These are phyloP conservation scores for Glandiceps talaboti DNA, from an alignment of 53 echinoderm and acorn worm genomes.

Conservation along the genomic window DNA sequence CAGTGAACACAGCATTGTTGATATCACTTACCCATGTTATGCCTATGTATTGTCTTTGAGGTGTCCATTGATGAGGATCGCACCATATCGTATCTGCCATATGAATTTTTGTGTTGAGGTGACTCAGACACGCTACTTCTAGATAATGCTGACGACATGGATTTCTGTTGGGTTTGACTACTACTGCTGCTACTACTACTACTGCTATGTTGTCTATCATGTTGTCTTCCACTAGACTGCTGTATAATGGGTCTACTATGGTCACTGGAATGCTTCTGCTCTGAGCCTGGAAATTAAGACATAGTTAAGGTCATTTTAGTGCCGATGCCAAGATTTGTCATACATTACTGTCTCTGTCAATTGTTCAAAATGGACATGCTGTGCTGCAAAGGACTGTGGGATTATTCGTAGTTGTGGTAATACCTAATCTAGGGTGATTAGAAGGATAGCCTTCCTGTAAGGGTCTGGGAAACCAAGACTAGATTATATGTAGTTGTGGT, in stretches of 20 bases:
- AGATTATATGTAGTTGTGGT: too few relatives aligned
- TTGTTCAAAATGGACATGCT: too few relatives aligned
- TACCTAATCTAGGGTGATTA: too few relatives aligned
- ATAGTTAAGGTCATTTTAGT: too few relatives aligned
- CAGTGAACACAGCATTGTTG: too few relatives aligned
- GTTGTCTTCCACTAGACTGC: conserved; percentile 25
- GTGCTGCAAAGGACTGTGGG: too few relatives aligned
- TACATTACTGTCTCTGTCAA: too few relatives aligned
- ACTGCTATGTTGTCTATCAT: background rate
- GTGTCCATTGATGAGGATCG: background rate
- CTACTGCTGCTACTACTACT: background rate
- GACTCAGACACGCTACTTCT: background rate
- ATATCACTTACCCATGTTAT: background rate
- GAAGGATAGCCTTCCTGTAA: too few relatives aligned
- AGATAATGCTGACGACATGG: background rate
- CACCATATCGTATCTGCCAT: background rate
- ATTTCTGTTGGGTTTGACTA: background rate
- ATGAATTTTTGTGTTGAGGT: background rate
- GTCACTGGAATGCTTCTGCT: background rate
- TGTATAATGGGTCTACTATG: conserved; percentile 21
- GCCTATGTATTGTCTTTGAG: background rate
- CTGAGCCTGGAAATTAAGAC: too few relatives aligned
- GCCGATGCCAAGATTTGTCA: too few relatives aligned
- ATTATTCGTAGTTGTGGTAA: too few relatives aligned
- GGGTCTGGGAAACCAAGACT: too few relatives aligned